A percentile compares a stretch with the other conserved stretches of the same genome.
phyloP scores from a whole-genome alignment of 2,113 vertebrate species.

The Naja naja region DNA sequence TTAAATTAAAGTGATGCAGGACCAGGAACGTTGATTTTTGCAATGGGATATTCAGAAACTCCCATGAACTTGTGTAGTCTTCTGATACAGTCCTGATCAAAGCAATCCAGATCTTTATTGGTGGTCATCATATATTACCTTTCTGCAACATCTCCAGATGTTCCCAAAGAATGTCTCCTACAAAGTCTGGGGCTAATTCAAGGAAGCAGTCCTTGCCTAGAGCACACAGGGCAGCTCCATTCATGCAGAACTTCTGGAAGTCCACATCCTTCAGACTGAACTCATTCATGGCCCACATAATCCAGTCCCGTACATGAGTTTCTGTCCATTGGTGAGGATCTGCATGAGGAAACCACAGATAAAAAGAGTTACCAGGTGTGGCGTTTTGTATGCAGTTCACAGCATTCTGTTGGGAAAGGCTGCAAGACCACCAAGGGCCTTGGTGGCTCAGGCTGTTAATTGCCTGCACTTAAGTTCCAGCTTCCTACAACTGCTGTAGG shows the following conservation, averaged over 20 bases:
- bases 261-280: conserved; percentile 97
- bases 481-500: too few relatives aligned
- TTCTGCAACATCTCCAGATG: conserved; percentile 98
- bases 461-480: too few relatives aligned
- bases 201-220: conserved; percentile 97
- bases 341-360: conserved; percentile 49
- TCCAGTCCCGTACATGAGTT: conserved; percentile 90
- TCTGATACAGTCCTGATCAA: neutral
- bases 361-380: too few relatives aligned
- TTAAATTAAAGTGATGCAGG: too few relatives aligned
- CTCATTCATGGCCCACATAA: conserved; percentile 96
- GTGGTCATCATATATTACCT: conserved; percentile 71
- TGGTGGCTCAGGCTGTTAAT: too few relatives aligned
- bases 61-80: neutral
- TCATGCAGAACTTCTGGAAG: conserved; percentile 95
- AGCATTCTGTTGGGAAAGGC: neutral
- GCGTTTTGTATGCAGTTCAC: neutral
- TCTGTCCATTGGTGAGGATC: conserved; percentile 97
- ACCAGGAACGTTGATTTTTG: neutral
- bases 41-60: neutral
- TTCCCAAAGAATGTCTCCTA: conserved; percentile 98
- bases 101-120: neutral
- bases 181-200: conserved; percentile 95
- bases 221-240: conserved; percentile 87
- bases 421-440: too few relatives aligned